Conservation (phyloP, 1,140 invertebrate species). For the Mya arenaria region DNA sequence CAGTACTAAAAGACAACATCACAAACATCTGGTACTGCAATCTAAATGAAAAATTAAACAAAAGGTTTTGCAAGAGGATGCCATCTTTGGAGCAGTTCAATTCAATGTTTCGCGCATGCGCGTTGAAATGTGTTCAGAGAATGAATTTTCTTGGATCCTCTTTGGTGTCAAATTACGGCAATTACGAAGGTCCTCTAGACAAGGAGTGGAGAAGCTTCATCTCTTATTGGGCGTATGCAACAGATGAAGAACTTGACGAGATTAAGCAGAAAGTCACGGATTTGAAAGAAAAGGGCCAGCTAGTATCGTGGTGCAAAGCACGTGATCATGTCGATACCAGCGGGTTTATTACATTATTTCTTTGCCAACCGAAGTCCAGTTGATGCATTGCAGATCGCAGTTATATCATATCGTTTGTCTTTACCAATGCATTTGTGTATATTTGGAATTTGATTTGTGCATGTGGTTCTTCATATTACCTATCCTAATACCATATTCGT, state of each 20-base stretch:
- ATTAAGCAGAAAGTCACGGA: not conserved
- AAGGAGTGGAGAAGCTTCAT: not conserved
- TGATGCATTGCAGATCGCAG: no score
- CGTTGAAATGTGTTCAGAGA: not conserved
- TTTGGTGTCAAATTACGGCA: slow-evolving; percentile 3
- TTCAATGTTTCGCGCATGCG: not conserved
- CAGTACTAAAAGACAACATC: not conserved
- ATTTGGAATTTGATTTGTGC: no score
- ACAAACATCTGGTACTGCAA: slow-evolving; percentile 1
- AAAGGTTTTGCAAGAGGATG: slow-evolving; percentile 3
- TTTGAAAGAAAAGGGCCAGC: not conserved
- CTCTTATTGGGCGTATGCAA: slow-evolving; percentile 31
- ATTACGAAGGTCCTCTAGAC: slow-evolving; percentile 43
- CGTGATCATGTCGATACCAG: slow-evolving; percentile 6
- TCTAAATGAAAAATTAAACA: not conserved
- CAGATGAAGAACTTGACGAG: slow-evolving; percentile 2
- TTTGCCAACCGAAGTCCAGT: not conserved
- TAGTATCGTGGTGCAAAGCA: slow-evolving; percentile 14
- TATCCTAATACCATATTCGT: no score
- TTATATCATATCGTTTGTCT: no score
- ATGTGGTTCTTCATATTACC: no score
- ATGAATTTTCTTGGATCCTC: slow-evolving; percentile 7
- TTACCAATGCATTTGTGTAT: no score
- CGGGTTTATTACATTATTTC: slow-evolving; percentile 12
- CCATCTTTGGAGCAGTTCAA: slow-evolving; percentile 5